Evolutionary conservation across 2,888 invertebrate species (phyloP).

Genomic region (Orchesella flavescens): DNA sequence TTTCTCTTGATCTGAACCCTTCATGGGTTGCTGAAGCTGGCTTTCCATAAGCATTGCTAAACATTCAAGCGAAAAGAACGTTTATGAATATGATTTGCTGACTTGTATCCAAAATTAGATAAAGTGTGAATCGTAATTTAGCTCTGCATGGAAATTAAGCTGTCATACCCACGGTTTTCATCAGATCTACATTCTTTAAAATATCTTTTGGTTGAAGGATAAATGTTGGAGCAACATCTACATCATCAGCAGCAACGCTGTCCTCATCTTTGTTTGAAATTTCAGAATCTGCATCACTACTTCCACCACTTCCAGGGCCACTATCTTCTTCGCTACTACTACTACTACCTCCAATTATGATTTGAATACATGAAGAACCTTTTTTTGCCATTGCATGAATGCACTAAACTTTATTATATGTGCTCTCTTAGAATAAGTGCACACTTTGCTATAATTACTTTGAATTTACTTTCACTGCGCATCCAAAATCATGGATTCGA

Average conservation of each 20-base stretch:
- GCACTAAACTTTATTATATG: no score
- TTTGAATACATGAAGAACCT: slow-evolving; percentile 19
- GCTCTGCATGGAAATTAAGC: no score
- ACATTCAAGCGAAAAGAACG: not conserved
- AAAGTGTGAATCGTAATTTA: not conserved
- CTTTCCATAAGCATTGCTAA: slow-evolving; percentile 49
- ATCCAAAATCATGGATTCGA: no score
- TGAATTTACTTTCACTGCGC: no score
- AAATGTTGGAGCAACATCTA: slow-evolving; percentile 26
- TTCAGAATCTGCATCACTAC: not conserved
- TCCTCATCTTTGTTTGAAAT: not conserved
- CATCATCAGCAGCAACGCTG: not conserved
- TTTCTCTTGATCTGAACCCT: slow-evolving; percentile 17
- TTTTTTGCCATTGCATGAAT: not conserved
- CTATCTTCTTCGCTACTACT: not conserved
- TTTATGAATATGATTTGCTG: not conserved
- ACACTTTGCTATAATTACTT: no score
- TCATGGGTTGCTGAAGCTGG: slow-evolving; percentile 9
- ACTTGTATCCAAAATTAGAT: not conserved
- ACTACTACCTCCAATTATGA: slow-evolving; percentile 24
- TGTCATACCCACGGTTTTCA: slow-evolving; percentile 55
- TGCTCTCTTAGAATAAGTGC: no score
- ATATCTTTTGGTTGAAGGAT: slow-evolving; percentile 43
- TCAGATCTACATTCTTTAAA: slow-evolving; percentile 54
- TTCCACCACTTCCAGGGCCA: not conserved